phyloP scores from a whole-genome alignment of 2,113 vertebrate species.

The Felis chaus region DNA sequence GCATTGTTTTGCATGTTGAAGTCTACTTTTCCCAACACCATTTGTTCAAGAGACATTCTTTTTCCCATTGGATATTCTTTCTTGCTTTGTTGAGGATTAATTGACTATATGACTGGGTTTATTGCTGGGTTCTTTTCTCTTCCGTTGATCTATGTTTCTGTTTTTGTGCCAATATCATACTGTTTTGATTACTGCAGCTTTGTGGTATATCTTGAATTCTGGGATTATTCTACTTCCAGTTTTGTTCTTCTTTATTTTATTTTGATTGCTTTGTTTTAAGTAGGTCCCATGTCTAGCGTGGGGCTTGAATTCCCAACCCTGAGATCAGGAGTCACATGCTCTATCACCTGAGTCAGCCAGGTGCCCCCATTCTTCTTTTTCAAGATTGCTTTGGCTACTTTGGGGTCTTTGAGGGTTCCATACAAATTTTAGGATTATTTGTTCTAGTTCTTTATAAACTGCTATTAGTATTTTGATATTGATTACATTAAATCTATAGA shows the following conservation, averaged over 20 bases:
- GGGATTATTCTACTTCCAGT: not conserved
- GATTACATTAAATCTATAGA: no score
- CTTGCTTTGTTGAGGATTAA: not conserved
- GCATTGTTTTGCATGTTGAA: not conserved
- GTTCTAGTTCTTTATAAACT: no score
- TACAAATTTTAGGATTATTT: no score
- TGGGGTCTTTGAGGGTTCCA: no score
- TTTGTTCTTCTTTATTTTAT: not conserved
- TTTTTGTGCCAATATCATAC: not conserved
- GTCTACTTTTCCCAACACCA: not conserved
- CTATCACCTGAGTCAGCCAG: no score
- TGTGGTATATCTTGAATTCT: not conserved
- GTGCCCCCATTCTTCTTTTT: no score
- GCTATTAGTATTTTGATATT: no score
- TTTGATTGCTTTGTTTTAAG: not conserved
- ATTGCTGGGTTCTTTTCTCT: not conserved
- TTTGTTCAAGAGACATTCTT: not conserved
- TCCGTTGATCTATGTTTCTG: not conserved
- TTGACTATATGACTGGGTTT: not conserved
- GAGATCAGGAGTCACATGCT: no score
- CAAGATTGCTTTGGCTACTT: no score
- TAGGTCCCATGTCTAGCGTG: not conserved
- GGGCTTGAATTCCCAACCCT: not conserved
- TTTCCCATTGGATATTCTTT: not conserved
- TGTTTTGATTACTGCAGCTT: not conserved